These are phyloP conservation scores for Camponotus pennsylvanicus DNA, from an alignment of 1,140 invertebrate genomes.

Conservation along the genomic window DNA sequence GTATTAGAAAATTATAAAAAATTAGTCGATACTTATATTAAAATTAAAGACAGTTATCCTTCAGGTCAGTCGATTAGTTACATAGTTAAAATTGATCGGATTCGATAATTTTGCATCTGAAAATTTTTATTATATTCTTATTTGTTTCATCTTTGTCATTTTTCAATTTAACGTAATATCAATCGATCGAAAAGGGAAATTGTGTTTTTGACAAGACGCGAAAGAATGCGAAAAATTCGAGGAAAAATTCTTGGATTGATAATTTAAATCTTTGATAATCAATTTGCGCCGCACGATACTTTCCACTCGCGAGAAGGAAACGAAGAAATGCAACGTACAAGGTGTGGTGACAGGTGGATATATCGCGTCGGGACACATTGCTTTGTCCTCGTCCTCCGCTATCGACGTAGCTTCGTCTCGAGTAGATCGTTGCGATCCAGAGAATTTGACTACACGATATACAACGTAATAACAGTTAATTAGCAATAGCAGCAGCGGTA, in stretches of 20 bases:
- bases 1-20: neutral
- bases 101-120: neutral
- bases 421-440: conserved; percentile 54
- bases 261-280: neutral
- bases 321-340: neutral
- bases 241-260: neutral
- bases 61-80: neutral
- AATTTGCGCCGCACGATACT: too few species aligned
- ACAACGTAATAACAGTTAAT: conserved; percentile 65
- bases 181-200: neutral
- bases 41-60: neutral
- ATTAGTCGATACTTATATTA: neutral
- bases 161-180: neutral
- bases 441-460: conserved; percentile 58
- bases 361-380: neutral
- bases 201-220: neutral
- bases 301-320: conserved; percentile 20
- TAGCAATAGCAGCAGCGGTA: conserved; percentile 57
- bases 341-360: neutral
- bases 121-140: neutral
- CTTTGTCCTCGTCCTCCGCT: conserved; percentile 39
- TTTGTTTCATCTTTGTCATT: neutral
- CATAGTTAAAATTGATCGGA: neutral
- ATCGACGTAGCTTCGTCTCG: conserved; percentile 18
- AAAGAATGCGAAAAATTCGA: neutral